These are phyloP conservation scores for Calvadosia cruxmelitensis DNA, from an alignment of 30 jellyfish, hydroid and myxozoan genomes.

Conservation along the genomic window DNA sequence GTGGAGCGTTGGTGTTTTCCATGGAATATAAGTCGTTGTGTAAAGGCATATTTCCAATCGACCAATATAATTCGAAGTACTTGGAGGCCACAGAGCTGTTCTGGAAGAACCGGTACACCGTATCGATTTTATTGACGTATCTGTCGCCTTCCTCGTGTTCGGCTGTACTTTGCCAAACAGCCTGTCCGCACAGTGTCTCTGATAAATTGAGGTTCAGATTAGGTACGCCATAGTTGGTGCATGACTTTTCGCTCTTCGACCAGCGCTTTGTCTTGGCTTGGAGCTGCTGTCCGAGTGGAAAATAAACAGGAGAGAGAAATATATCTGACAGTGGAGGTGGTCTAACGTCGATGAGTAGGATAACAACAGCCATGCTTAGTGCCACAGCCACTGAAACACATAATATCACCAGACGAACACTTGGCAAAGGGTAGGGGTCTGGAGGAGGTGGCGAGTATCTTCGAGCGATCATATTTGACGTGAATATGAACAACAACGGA, in stretches of 20 bases:
- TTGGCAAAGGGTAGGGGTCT: constrained; percentile 96
- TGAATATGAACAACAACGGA: no score
- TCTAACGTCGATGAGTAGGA: constrained; percentile 88
- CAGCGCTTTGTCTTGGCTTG: constrained; percentile 90
- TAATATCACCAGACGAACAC: constrained; percentile 79
- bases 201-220: constrained; percentile 47
- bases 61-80: constrained; percentile 57
- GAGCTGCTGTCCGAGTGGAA: constrained; percentile 96
- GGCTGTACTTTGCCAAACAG: constrained; percentile 98
- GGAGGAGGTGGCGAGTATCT: constrained; percentile 99
- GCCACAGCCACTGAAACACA: constrained; percentile 99
- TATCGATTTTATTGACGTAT: constrained; percentile 83
- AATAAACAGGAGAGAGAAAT: constrained; percentile 82
- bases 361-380: constrained; percentile 92
- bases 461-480: constrained; percentile 67
- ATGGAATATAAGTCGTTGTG: constrained; percentile 63
- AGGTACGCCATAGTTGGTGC: constrained; percentile 91
- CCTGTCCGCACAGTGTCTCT: constrained; percentile 97
- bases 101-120: constrained; percentile 78
- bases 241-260: constrained; percentile 81
- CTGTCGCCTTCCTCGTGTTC: constrained; percentile 96
- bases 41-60: constrained; percentile 42
- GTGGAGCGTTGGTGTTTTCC: constrained; percentile 78
- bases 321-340: constrained; percentile 98
- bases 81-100: constrained; percentile 58